Conservation (phyloP, 2,888 invertebrate species). For the Pristionchus arcanus region DNA sequence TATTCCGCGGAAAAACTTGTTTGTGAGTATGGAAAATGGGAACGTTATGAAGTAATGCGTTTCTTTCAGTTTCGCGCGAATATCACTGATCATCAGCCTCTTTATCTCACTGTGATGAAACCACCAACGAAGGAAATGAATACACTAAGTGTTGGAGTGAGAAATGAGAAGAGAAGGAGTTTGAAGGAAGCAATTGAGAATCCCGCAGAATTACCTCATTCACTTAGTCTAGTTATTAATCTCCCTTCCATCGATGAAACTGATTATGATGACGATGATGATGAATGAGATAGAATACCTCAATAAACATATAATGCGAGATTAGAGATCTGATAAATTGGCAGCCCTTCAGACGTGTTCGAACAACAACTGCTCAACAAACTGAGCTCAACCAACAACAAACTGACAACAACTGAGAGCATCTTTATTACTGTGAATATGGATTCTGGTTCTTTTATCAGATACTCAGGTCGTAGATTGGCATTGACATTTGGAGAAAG, state of each 20-base stretch:
- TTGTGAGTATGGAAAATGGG: background rate
- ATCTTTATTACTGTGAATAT: too few relatives aligned
- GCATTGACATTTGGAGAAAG: too few relatives aligned
- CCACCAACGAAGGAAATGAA: background rate
- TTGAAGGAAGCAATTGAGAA: background rate
- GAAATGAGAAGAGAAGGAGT: background rate
- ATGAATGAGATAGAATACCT: background rate
- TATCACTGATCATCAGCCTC: background rate
- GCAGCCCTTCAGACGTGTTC: background rate
- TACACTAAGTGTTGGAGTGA: background rate
- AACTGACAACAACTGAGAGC: too few relatives aligned
- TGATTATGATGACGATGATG: constrained; percentile 22
- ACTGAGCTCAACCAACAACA: too few relatives aligned
- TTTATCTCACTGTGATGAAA: background rate
- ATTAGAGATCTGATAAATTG: background rate
- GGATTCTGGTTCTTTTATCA: too few relatives aligned
- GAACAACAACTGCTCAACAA: too few relatives aligned
- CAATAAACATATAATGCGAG: too few relatives aligned
- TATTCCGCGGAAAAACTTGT: background rate
- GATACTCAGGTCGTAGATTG: too few relatives aligned
- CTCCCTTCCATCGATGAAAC: constrained; percentile 20
- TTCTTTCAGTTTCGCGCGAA: background rate
- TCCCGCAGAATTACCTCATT: background rate
- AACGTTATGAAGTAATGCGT: background rate
- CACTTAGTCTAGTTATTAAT: background rate